Evolutionary conservation across 2,113 vertebrate species (phyloP), one percentile per base, ranked within the genome.

Genomic region (Sinocyclocheilus rhinocerous): DNA sequence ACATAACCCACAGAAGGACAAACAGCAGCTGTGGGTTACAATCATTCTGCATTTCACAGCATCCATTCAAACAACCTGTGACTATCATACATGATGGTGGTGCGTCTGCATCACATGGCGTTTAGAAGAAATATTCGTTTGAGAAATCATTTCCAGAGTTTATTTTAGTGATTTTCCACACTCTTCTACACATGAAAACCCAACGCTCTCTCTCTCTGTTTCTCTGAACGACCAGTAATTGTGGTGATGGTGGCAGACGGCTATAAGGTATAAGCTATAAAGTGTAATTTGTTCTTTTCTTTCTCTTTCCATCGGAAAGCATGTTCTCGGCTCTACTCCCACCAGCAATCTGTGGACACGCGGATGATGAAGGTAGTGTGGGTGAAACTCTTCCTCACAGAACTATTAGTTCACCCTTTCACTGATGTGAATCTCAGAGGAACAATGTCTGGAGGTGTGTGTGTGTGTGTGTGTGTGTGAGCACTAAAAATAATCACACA

Each of bases 201-300:
- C n/a, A 33, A 39, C 89, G 78, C 86, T 87, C 85, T 85, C 18
- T 12, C 57, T 1, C 20, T n/a, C 57, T 67, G 24, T 65, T 12
- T 67, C 88, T 89, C 79, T 63, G 52, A 26, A 77, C 82, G 85
- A 90, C 93, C 93, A 94, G 91, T 95, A 94, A 95, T 95, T 92
- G 91, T 73, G 92, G 92, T 89, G 89, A 94, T 92, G 92, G 92
- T 94, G 94, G 92, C 93, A 94, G 92, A 95, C 89, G 89, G 92
- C 94, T 94, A 93, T 94, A 95, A 95, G n/a, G n/a, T n/a, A n/a
- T n/a, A n/a, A n/a, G n/a, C n/a, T n/a, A n/a, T n/a, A n/a, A 94
- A 95, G 92, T 93, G 93, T 93, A 92, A 95, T 95, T 95, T 95
- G 93, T 91, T 94, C 91, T 89, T 65, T 76, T 76, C 92, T 93